A percentile compares a stretch with the other conserved stretches of the same genome.
Evolutionary conservation across 2,113 vertebrate species (phyloP).

Genomic region (Pterocles orientalis): DNA sequence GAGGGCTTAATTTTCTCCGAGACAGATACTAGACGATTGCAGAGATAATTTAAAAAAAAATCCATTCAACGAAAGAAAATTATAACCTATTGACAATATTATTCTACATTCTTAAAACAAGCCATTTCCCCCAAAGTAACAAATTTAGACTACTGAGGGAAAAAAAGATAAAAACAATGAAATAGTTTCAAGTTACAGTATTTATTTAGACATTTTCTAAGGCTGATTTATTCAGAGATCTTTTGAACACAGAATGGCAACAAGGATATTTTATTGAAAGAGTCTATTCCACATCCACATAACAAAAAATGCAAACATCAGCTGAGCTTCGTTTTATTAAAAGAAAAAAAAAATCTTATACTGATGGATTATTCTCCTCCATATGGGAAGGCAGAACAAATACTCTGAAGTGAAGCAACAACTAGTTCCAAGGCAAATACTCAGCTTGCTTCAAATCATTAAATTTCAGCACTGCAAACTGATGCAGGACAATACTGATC

Average conservation of each 20-base stretch:
- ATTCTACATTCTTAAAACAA: background rate
- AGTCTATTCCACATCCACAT: background rate
- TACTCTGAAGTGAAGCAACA: background rate
- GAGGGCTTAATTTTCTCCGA: background rate
- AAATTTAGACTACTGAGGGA: background rate
- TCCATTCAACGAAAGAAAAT: background rate
- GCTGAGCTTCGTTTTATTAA: background rate
- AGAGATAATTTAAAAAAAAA: background rate
- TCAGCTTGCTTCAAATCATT: background rate
- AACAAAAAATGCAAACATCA: background rate
- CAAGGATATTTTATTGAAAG: background rate
- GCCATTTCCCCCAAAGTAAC: background rate
- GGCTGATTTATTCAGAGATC: background rate
- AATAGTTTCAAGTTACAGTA: background rate
- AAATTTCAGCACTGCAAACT: background rate
- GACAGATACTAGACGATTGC: background rate
- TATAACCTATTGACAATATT: background rate
- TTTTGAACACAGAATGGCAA: background rate
- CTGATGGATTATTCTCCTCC: background rate
- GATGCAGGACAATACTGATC: background rate
- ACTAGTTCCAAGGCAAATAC: background rate
- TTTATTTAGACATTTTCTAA: background rate
- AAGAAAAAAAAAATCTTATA: background rate
- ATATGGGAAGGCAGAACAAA: background rate
- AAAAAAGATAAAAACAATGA: background rate